These are phyloP conservation scores for Callosobruchus maculatus DNA, from an alignment of 2,888 invertebrate genomes.

Conservation along the genomic window DNA sequence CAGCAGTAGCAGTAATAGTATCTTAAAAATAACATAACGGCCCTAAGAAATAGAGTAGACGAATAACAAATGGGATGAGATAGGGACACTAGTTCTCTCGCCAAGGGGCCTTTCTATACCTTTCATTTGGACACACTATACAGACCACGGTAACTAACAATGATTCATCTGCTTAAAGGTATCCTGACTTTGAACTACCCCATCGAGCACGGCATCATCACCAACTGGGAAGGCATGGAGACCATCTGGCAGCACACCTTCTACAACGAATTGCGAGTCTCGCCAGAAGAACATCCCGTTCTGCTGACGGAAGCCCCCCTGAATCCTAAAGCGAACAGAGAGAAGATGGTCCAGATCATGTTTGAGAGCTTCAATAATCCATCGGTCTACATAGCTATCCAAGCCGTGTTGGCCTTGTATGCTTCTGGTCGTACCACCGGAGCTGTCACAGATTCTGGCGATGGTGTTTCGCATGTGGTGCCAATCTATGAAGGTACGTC, in stretches of 20 bases:
- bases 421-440: conserved; percentile 95
- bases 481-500: conserved; percentile 75
- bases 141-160: no score
- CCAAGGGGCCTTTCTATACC: no score
- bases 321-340: conserved; percentile 88
- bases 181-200: conserved; percentile 86
- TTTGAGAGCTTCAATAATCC: conserved; percentile 83
- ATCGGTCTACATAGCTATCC: conserved; percentile 92
- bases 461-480: conserved; percentile 92
- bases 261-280: conserved; percentile 88
- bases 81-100: no score
- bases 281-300: conserved; percentile 91
- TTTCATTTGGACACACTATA: no score
- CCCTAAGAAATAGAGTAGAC: no score
- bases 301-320: conserved; percentile 86
- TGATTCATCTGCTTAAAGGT: conserved; percentile 40
- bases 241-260: conserved; percentile 91
- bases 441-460: conserved; percentile 90
- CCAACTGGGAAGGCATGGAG: conserved; percentile 92
- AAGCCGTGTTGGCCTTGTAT: conserved; percentile 91
- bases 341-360: conserved; percentile 67
- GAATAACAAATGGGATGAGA: no score
- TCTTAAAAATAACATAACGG: no score
- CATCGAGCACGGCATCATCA: conserved; percentile 87
- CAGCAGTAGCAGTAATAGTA: no score